These are phyloP conservation scores for Nasonia longicornis DNA, from an alignment of 1,140 invertebrate genomes.

Conservation along the genomic window DNA sequence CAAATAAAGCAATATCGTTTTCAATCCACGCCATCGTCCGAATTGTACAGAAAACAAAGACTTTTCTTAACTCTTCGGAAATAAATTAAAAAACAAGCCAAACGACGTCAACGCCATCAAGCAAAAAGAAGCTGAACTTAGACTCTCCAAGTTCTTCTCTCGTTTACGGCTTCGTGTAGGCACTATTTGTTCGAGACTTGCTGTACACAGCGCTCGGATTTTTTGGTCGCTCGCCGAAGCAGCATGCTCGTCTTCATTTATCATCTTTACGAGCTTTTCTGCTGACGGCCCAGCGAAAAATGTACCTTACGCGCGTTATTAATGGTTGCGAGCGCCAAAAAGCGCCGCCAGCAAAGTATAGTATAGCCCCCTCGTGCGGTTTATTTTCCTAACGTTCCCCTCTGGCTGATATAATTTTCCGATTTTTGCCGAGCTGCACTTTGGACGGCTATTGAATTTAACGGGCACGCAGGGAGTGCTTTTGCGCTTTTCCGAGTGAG, in stretches of 20 bases:
- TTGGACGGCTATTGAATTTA: not conserved
- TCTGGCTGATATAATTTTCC: constrained; percentile 3
- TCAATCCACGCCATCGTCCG: too few species aligned
- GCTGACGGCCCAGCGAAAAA: constrained; percentile 34
- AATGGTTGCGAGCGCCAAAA: constrained; percentile 19
- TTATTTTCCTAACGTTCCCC: constrained; percentile 32
- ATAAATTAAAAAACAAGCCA: not conserved
- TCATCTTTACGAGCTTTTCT: constrained; percentile 43
- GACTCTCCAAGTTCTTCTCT: not conserved
- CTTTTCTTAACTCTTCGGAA: not conserved
- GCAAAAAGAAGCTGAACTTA: not conserved
- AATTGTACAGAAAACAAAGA: not conserved
- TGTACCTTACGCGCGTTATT: constrained; percentile 28
- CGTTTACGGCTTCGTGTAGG: not conserved
- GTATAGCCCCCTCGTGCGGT: not conserved
- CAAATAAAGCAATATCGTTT: too few species aligned
- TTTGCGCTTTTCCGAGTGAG: not conserved
- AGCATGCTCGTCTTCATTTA: constrained; percentile 40
- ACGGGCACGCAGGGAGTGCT: not conserved
- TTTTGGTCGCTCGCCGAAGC: constrained; percentile 19
- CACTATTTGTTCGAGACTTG: constrained; percentile 26
- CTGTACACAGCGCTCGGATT: not conserved
- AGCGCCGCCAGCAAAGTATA: not conserved
- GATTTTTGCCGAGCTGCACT: not conserved
- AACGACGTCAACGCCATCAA: not conserved